A percentile compares a stretch with the other conserved stretches of the same genome.
Evolutionary conservation across 2,888 invertebrate genomes (phyloP).

Genomic region (Nephrotoma appendiculata): DNA sequence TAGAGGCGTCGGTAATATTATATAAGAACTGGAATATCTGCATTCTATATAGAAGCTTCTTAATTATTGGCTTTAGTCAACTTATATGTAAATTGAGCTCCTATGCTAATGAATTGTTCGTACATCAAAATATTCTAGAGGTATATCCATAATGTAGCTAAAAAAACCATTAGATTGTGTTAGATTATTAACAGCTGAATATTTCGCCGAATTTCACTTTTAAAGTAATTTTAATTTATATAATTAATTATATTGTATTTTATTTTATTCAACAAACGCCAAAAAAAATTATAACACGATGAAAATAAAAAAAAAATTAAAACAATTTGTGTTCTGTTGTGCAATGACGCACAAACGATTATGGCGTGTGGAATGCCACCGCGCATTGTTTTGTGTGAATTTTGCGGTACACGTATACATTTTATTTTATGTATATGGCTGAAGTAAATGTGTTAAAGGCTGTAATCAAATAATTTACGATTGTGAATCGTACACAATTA

Average conservation of each 20-base stretch:
- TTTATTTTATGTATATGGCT: not conserved
- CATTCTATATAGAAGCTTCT: not conserved
- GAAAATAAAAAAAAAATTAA: not conserved
- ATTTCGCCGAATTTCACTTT: not conserved
- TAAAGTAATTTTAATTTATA: not conserved
- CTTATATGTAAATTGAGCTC: too few relatives aligned
- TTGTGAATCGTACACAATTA: not conserved
- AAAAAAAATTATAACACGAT: not conserved
- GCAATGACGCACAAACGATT: not conserved
- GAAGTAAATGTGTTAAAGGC: not conserved
- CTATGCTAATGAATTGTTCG: too few relatives aligned
- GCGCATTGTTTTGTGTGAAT: not conserved
- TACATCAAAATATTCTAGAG: too few relatives aligned
- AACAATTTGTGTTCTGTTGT: not conserved
- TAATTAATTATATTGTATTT: not conserved
- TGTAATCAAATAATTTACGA: not conserved
- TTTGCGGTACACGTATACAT: not conserved
- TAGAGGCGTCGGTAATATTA: not conserved
- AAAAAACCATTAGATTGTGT: not conserved
- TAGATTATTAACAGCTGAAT: not conserved
- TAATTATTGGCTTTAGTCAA: too few relatives aligned
- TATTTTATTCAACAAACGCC: not conserved
- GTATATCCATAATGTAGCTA: not conserved
- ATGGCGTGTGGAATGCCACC: not conserved
- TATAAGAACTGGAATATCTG: not conserved